Conservation (phyloP, 2,888 invertebrate genomes). For the Xylocampa areola region DNA sequence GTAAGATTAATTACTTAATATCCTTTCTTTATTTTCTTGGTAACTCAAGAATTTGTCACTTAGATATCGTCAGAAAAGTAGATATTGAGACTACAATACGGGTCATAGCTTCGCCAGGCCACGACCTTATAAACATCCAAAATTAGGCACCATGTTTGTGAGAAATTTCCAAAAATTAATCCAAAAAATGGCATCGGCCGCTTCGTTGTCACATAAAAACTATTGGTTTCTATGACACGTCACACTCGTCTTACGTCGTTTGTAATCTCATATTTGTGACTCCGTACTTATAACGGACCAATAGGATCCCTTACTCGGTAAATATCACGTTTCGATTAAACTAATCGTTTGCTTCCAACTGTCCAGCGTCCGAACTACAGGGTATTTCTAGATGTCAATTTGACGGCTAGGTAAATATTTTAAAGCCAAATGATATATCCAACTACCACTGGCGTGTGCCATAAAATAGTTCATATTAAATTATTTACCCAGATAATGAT, state of each 20-base stretch:
- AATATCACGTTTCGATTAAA: constrained; percentile 61
- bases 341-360: constrained; percentile 44
- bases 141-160: constrained; percentile 75
- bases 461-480: constrained; percentile 35
- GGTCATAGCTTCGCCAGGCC: constrained; percentile 42
- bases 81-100: constrained; percentile 31
- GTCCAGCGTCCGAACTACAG: constrained; percentile 46
- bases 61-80: constrained; percentile 16
- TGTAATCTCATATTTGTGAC: constrained; percentile 58
- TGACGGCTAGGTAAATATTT: constrained; percentile 35
- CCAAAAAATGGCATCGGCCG: constrained; percentile 69
- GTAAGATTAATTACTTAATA: not conserved
- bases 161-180: constrained; percentile 59
- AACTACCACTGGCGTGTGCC: constrained; percentile 24
- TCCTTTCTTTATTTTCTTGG: not conserved
- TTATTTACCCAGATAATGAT: constrained; percentile 39
- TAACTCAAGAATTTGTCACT: not conserved
- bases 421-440: constrained; percentile 48
- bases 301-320: constrained; percentile 58
- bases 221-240: constrained; percentile 53
- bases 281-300: constrained; percentile 53
- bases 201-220: constrained; percentile 71
- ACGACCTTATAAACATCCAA: constrained; percentile 62
- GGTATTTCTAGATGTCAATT: constrained; percentile 38
- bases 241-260: constrained; percentile 39